Conservation (phyloP, 2,113 vertebrate genomes). For the Pavo muticus region DNA sequence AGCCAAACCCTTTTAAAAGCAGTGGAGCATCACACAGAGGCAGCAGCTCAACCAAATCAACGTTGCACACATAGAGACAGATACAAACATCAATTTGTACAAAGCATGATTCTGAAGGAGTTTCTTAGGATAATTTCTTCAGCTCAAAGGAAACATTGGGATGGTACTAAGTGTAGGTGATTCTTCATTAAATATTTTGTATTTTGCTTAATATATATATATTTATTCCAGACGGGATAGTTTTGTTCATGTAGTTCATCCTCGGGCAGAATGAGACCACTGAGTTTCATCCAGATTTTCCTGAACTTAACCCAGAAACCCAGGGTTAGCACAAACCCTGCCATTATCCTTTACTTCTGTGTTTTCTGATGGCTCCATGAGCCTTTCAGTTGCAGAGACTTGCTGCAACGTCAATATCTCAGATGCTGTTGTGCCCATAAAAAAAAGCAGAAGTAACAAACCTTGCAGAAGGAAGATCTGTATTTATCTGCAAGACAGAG, state of each 20-base stretch:
- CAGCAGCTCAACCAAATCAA: background rate
- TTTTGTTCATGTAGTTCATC: background rate
- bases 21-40: background rate
- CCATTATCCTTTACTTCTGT: background rate
- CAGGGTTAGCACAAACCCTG: accelerated
- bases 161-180: background rate
- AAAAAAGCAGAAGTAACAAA: background rate
- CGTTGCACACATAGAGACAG: background rate
- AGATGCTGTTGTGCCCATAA: background rate
- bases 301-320: background rate
- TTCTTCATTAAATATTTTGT: background rate
- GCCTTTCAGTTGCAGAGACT: background rate
- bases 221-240: background rate
- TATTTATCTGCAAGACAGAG: background rate
- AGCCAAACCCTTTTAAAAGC: slow-evolving; percentile 25
- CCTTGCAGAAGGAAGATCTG: background rate
- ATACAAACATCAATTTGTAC: background rate
- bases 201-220: background rate
- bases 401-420: background rate
- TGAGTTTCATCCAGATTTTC: background rate
- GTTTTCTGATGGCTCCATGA: background rate
- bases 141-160: background rate
- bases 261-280: background rate
- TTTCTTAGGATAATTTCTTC: background rate
- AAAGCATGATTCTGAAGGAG: background rate